These are phyloP conservation scores for Macrophya alboannulata DNA, from an alignment of 2,888 invertebrate species.

Conservation along the genomic window DNA sequence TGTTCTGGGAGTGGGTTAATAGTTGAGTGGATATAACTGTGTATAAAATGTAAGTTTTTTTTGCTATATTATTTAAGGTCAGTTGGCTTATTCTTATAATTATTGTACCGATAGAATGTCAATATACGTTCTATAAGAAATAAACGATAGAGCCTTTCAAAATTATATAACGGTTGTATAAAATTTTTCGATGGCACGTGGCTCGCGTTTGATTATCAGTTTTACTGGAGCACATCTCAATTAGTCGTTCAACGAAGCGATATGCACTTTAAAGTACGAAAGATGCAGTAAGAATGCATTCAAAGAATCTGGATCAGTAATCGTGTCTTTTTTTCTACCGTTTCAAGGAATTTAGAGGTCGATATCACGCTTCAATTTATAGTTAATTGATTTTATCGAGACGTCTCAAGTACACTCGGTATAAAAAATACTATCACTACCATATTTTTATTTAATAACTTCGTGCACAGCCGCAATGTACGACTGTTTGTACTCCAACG, in stretches of 20 bases:
- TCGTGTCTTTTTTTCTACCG: no score
- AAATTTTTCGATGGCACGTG: neutral
- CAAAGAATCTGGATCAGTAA: neutral
- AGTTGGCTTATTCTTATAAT: neutral
- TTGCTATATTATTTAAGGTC: constrained; percentile 6
- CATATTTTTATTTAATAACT: neutral
- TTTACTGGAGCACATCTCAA: neutral
- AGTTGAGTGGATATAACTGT: neutral
- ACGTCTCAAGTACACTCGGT: neutral
- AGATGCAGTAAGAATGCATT: neutral
- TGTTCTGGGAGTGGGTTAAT: neutral
- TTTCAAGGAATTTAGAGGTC: neutral
- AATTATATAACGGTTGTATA: neutral
- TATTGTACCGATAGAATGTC: neutral
- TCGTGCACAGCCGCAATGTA: neutral
- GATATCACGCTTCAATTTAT: constrained; percentile 8
- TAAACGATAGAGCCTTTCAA: neutral
- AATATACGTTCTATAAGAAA: neutral
- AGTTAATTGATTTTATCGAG: constrained; percentile 40
- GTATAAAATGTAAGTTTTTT: constrained; percentile 38
- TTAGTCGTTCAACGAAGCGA: neutral
- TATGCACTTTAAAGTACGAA: neutral
- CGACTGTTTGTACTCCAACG: neutral
- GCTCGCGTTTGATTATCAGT: neutral
- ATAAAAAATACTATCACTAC: neutral